phyloP scores from a whole-genome alignment of 2,888 invertebrate species.

The Stenolophus ochropezus region DNA sequence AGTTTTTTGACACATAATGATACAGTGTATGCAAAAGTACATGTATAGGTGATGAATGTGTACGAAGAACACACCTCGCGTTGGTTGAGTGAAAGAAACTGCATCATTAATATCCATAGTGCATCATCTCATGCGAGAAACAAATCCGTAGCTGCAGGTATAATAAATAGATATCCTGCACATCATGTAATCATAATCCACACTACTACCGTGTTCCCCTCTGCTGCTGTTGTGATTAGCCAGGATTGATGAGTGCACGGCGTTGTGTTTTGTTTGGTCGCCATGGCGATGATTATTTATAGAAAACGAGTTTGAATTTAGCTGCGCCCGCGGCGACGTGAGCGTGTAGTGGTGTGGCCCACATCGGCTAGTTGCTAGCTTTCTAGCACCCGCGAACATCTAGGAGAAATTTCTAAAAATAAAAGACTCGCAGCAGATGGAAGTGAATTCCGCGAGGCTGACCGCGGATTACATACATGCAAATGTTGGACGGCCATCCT shows the following conservation, averaged over 20 bases:
- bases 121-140: background rate
- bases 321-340: conserved; percentile 31
- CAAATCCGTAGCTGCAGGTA: background rate
- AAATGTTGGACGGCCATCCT: too few relatives aligned
- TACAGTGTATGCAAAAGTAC: too few relatives aligned
- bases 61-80: too few relatives aligned
- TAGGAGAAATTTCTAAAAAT: conserved; percentile 55
- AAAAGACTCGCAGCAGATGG: conserved; percentile 49
- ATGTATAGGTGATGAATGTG: too few relatives aligned
- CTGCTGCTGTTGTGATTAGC: too few relatives aligned
- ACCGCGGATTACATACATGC: background rate
- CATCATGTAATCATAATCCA: conserved; percentile 38
- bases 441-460: conserved; percentile 46
- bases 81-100: too few relatives aligned
- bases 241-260: conserved; percentile 38
- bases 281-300: conserved; percentile 48
- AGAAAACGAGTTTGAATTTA: conserved; percentile 55
- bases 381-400: conserved; percentile 55
- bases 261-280: conserved; percentile 49
- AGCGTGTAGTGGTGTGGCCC: conserved; percentile 33
- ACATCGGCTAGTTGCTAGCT: conserved; percentile 45
- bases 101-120: background rate
- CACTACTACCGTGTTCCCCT: conserved; percentile 36
- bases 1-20: too few relatives aligned
- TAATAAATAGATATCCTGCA: conserved; percentile 38